A percentile compares a stretch with the other conserved stretches of the same genome.
These are phyloP conservation scores for Cygnus buccinator DNA, from an alignment of 2,113 vertebrate genomes.

Conservation along the genomic window DNA sequence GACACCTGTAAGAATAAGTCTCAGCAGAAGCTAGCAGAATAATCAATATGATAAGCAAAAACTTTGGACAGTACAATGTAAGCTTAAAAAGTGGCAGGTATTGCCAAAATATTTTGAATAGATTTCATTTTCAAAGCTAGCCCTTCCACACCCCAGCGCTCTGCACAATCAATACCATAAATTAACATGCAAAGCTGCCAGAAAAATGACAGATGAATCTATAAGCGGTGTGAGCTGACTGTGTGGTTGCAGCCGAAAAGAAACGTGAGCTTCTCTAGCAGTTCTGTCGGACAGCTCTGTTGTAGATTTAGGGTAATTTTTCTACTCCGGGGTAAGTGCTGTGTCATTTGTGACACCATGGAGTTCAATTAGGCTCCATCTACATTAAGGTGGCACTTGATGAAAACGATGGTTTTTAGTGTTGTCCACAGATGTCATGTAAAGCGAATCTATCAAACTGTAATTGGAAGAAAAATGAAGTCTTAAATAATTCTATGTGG, in stretches of 20 bases:
- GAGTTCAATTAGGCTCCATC: not conserved
- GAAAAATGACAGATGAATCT: not conserved
- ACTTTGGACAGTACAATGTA: not conserved
- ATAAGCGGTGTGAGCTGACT: not conserved
- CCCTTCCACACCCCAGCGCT: not conserved
- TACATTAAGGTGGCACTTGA: not conserved
- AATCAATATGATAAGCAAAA: not conserved
- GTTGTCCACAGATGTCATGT: not conserved
- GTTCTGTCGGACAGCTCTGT: not conserved
- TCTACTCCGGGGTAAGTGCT: not conserved
- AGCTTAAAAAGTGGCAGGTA: not conserved
- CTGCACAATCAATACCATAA: not conserved
- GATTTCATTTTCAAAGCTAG: slow-evolving; percentile 13
- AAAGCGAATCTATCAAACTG: not conserved
- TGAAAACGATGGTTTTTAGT: not conserved
- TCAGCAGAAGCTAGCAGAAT: not conserved
- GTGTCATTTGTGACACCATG: not conserved
- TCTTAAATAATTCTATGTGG: not conserved
- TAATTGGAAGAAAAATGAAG: not conserved
- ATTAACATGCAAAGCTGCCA: slow-evolving; percentile 33
- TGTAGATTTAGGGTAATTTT: not conserved
- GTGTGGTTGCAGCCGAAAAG: not conserved
- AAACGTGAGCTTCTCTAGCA: not conserved
- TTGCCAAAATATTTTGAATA: slow-evolving; percentile 16
- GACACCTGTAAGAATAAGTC: slow-evolving; percentile 25